Conservation (phyloP, 2,888 invertebrate species). For the Acanthosoma haemorrhoidale region DNA sequence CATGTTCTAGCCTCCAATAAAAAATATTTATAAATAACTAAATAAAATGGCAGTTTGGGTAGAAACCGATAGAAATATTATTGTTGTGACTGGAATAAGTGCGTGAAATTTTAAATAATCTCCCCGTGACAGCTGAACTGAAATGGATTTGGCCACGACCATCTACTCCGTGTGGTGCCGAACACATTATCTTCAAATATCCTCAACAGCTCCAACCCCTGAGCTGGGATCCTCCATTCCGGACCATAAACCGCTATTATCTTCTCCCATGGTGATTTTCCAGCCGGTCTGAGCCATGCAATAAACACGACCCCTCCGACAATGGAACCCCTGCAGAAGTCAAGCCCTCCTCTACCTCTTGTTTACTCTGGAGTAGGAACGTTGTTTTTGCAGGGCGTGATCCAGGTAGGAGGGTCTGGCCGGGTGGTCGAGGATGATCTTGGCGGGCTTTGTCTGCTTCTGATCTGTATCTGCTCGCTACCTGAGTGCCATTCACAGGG, state of each 20-base stretch:
- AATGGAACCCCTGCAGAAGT: neutral
- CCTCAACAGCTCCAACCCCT: too few species aligned
- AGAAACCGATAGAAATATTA: too few species aligned
- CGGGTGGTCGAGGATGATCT: neutral
- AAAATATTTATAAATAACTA: too few species aligned
- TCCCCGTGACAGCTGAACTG: too few species aligned
- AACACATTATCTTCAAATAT: too few species aligned
- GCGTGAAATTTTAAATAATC: too few species aligned
- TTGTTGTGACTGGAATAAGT: too few species aligned
- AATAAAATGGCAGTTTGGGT: too few species aligned
- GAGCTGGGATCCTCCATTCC: neutral
- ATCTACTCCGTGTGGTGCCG: too few species aligned
- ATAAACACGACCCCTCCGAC: neutral
- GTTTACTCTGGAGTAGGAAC: neutral
- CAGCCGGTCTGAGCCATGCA: neutral
- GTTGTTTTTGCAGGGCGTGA: neutral
- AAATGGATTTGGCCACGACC: too few species aligned
- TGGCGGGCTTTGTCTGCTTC: neutral
- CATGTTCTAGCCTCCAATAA: too few species aligned
- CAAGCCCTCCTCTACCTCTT: neutral
- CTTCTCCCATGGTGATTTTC: neutral
- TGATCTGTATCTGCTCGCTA: neutral
- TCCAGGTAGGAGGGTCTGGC: slow-evolving; percentile 2
- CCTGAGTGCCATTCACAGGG: neutral
- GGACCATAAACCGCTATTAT: neutral